phyloP scores from a whole-genome alignment of 2,113 vertebrate genomes.

The Montifringilla adamsi region DNA sequence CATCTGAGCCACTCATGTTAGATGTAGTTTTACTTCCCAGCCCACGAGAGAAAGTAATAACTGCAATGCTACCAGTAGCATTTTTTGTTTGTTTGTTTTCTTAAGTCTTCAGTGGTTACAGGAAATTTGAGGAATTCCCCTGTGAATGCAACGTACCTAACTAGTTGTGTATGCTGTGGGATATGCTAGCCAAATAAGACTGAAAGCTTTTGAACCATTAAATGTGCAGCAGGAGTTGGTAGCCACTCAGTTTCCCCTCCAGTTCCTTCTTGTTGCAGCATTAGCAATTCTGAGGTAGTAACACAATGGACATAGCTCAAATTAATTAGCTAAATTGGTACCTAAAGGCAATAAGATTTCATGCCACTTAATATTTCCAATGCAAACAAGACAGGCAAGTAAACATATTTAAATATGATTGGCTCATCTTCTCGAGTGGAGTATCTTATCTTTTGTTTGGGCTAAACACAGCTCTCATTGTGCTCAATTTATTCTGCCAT shows the following conservation, averaged over 20 bases:
- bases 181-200: background rate
- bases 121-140: background rate
- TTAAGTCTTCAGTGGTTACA: background rate
- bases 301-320: background rate
- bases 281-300: conserved; percentile 32
- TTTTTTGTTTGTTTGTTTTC: background rate
- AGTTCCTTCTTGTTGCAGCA: background rate
- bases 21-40: background rate
- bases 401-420: conserved; percentile 1
- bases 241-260: background rate
- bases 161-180: background rate
- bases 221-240: background rate
- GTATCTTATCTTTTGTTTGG: background rate
- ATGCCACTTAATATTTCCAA: conserved; percentile 33
- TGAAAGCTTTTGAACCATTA: conserved; percentile 26
- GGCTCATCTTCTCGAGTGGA: background rate
- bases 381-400: background rate
- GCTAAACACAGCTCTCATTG: background rate
- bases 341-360: conserved; percentile 8
- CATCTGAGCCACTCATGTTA: background rate
- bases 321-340: conserved; percentile 54
- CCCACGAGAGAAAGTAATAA: background rate
- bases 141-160: background rate
- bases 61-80: background rate
- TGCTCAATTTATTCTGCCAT: conserved; percentile 28